Evolutionary conservation across 2,888 invertebrate genomes (phyloP).

Genomic region (Watsonalla binaria): DNA sequence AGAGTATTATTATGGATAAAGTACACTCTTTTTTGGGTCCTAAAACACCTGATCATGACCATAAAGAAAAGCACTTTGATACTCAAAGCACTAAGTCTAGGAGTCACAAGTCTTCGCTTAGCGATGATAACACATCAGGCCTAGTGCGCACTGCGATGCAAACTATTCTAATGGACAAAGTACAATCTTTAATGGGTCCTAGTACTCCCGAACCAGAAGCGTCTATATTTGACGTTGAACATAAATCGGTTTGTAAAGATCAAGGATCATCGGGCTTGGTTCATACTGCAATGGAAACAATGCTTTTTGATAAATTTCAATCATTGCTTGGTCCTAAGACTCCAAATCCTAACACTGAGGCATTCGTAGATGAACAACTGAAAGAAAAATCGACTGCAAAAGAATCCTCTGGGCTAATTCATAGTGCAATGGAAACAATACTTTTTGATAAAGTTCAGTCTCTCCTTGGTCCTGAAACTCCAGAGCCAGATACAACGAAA

Average conservation of each 20-base stretch:
- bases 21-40: constrained; percentile 18
- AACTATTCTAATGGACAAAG: constrained; percentile 71
- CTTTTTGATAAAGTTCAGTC: constrained; percentile 18
- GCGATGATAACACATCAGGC: constrained; percentile 22
- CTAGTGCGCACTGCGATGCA: constrained; percentile 67
- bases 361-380: neutral
- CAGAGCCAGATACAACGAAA: constrained; percentile 6
- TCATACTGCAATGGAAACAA: constrained; percentile 67
- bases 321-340: constrained; percentile 25
- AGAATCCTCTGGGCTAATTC: constrained; percentile 14
- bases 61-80: neutral
- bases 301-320: constrained; percentile 67
- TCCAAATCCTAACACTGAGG: neutral
- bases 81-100: neutral
- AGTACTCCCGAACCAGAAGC: constrained; percentile 5
- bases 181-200: constrained; percentile 14
- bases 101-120: constrained; percentile 5
- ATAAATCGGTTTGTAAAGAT: neutral
- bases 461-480: constrained; percentile 6
- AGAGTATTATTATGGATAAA: constrained; percentile 21
- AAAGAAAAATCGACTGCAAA: neutral
- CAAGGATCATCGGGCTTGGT: constrained; percentile 45
- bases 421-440: constrained; percentile 30
- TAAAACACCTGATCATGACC: constrained; percentile 10
- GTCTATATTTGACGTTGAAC: neutral